Base-by-base conservation (phyloP, 2,797 vertebrate species). In the Uromys caudimaculatus region DNA sequence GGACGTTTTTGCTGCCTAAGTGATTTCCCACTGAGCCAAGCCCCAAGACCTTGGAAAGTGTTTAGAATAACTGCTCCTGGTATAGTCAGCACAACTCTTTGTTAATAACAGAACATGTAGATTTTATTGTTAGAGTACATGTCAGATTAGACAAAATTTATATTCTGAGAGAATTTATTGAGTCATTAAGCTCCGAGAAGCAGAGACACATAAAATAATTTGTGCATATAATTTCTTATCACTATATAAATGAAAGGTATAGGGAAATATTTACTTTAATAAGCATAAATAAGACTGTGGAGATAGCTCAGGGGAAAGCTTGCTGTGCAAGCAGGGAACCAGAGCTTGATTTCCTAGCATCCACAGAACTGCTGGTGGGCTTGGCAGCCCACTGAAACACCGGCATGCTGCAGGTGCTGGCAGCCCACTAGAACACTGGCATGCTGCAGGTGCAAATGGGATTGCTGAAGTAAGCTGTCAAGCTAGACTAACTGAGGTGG, bases 51-150 rank as follows among this genome's bases (percentile, higher is more conserved):
- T 27, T 76, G 19, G 9, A 75, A 58, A 58, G 8, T 60, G 3
- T 85, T 89, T 95, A 83, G n/a, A 79, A 47, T 89, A 52, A 35
- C 60, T 96, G n/a, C 79, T 85, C 75, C 62, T 93, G 1, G 50
- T 76, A 12, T 60, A 75, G 23, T 19, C 14, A 76, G 75, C 47
- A 93, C 71, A 95, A 44, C 3, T 89, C 17, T 56, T 29, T 56
- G 50, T 85, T 29, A 86, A 21, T 86, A 92, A 78, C 35, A 6
- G 38, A 81, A 62, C 73, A 44, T 38, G 32, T 44, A n/a, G 27
- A 38, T 78, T 87, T 60, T 81, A 16, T 64, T 89, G n/a, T 73
- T 71, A 24, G 52, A 71, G 11, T 90, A 90, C 41, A 27, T 75
- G 73, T 88, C 35, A 91, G 19, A 58, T 90, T 83, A 50, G 19